These are phyloP conservation scores for Rotaria sp. DNA, from an alignment of 2,888 invertebrate genomes.

Conservation along the genomic window DNA sequence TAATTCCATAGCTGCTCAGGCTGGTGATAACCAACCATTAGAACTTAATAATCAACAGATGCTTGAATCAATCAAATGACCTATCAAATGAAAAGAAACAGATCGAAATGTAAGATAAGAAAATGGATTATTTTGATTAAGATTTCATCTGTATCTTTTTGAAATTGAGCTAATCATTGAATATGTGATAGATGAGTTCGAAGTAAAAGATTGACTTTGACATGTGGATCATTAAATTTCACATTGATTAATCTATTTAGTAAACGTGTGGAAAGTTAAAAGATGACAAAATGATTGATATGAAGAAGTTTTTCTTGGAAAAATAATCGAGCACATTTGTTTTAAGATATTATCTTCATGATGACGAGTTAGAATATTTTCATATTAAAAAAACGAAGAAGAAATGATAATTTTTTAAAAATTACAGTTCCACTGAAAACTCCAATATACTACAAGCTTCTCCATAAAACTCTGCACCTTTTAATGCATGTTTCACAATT, in stretches of 20 bases:
- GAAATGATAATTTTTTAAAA: too few relatives aligned
- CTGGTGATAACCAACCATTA: conserved; percentile 94
- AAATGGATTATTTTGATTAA: conserved; percentile 62
- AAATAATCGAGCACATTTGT: conserved; percentile 48
- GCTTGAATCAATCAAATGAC: conserved; percentile 59
- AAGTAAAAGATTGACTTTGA: conserved; percentile 82
- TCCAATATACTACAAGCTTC: too few relatives aligned
- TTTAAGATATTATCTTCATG: conserved; percentile 72
- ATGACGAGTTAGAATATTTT: too few relatives aligned
- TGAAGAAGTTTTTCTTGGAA: not conserved
- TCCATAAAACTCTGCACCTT: too few relatives aligned
- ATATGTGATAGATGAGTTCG: conserved; percentile 90
- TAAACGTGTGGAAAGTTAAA: conserved; percentile 46
- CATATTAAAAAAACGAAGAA: too few relatives aligned
- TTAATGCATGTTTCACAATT: too few relatives aligned
- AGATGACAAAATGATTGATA: too few relatives aligned
- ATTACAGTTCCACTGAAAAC: too few relatives aligned
- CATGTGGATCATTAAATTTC: conserved; percentile 88
- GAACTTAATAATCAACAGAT: conserved; percentile 81
- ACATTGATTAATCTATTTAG: conserved; percentile 66
- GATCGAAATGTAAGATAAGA: too few relatives aligned
- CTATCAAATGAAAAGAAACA: conserved; percentile 31
- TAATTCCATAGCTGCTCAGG: conserved; percentile 97
- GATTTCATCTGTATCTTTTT: conserved; percentile 85
- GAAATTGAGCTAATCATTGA: conserved; percentile 87